Conservation (phyloP, 2,888 invertebrate species). For the Caenorhabditis angaria region DNA sequence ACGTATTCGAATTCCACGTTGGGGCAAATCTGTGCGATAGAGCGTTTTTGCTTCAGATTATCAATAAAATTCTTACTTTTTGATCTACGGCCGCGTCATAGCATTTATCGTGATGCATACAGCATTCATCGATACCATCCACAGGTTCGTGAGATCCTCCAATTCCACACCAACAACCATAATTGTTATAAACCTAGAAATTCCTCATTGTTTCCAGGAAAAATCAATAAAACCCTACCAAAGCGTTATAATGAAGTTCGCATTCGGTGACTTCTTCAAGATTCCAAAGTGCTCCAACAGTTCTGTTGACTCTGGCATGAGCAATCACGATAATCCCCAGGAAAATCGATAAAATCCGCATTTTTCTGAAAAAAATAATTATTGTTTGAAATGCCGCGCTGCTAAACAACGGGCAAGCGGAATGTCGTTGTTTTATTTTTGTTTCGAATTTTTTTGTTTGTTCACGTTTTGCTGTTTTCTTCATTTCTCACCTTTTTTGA, state of each 20-base stretch:
- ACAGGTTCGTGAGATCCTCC: slow-evolving; percentile 67
- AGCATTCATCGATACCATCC: slow-evolving; percentile 69
- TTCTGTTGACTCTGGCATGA: not conserved
- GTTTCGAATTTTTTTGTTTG: not conserved
- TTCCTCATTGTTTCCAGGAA: not conserved
- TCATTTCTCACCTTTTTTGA: not conserved
- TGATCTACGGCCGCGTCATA: slow-evolving; percentile 67
- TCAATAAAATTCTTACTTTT: slow-evolving; percentile 10
- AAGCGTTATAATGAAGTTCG: slow-evolving; percentile 62
- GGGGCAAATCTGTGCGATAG: slow-evolving; percentile 45
- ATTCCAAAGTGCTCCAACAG: slow-evolving; percentile 63
- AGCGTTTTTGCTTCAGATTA: not conserved
- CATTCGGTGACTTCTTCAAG: slow-evolving; percentile 66
- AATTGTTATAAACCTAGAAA: slow-evolving; percentile 65
- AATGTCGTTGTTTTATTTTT: not conserved
- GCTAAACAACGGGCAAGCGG: not conserved
- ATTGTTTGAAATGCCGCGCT: not conserved
- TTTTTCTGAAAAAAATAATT: not conserved
- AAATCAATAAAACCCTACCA: slow-evolving; percentile 39
- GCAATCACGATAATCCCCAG: not conserved
- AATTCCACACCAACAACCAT: slow-evolving; percentile 70
- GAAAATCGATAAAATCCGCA: not conserved
- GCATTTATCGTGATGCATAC: slow-evolving; percentile 69
- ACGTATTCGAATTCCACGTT: slow-evolving; percentile 66
- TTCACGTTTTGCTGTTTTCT: too few species aligned